phyloP scores from a whole-genome alignment of 2,888 invertebrate species.

The Himalopsyche kuldschensis region DNA sequence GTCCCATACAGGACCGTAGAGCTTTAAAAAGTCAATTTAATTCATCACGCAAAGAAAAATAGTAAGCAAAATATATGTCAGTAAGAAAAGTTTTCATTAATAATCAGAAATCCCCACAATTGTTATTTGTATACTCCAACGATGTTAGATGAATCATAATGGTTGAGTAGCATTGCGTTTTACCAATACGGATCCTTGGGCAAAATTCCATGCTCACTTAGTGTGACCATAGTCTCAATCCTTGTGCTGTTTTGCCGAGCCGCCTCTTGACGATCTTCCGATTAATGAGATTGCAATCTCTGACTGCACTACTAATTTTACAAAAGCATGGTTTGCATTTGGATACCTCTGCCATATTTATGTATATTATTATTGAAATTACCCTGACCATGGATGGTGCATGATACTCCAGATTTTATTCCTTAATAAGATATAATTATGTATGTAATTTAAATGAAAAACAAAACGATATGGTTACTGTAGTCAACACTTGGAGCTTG shows the following conservation, averaged over 20 bases:
- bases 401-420: not conserved
- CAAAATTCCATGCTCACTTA: conserved; percentile 6
- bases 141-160: not conserved
- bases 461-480: too few relatives aligned
- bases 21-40: too few relatives aligned
- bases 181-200: conserved; percentile 13
- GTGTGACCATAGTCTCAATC: conserved; percentile 13
- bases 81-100: too few relatives aligned
- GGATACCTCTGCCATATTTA: not conserved
- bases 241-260: not conserved
- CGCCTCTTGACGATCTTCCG: not conserved
- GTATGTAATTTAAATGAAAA: not conserved
- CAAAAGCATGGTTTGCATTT: not conserved
- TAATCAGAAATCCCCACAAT: too few relatives aligned
- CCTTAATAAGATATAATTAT: not conserved
- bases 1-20: too few relatives aligned
- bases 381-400: not conserved
- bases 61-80: too few relatives aligned
- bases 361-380: not conserved
- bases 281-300: not conserved
- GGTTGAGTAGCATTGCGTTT: not conserved
- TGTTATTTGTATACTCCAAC: too few relatives aligned
- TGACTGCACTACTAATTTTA: not conserved
- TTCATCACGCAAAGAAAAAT: too few relatives aligned
- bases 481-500: too few relatives aligned